Conservation (phyloP, 2,113 vertebrate genomes). For the Setophaga coronata region DNA sequence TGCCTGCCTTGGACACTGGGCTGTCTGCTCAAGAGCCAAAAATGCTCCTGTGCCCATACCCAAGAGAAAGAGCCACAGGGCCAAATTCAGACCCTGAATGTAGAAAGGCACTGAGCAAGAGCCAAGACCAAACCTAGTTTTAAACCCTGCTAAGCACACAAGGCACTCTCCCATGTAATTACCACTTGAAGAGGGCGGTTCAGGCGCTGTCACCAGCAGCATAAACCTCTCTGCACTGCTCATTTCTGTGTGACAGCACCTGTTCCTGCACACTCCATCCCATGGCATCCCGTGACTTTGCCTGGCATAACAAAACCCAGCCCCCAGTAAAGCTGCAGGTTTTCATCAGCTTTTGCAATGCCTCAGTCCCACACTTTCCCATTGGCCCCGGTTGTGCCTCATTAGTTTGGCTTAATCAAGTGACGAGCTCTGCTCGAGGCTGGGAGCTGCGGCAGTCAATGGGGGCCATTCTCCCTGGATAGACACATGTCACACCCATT, state of each 20-base stretch:
- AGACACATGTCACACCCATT: conserved; percentile 68
- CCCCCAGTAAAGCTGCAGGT: background rate
- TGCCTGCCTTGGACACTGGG: background rate
- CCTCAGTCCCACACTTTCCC: background rate
- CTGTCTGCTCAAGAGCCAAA: background rate
- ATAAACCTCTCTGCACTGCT: background rate
- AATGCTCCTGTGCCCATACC: background rate
- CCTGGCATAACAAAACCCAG: background rate
- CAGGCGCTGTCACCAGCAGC: background rate
- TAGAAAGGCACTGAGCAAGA: background rate
- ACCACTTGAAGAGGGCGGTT: background rate
- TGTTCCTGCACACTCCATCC: background rate
- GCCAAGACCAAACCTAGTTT: background rate
- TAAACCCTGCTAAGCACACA: background rate
- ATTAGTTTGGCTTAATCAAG: conserved; percentile 72
- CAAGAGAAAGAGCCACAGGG: background rate
- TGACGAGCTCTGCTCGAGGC: conserved; percentile 29
- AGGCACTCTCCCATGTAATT: background rate
- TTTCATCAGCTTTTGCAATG: background rate
- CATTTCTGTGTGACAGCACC: background rate
- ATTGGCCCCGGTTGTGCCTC: conserved; percentile 41
- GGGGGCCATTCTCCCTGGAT: conserved; percentile 57
- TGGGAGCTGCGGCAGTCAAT: conserved; percentile 14
- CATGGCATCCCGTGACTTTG: background rate
- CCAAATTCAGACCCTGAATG: background rate